phyloP scores from a whole-genome alignment of 2,113 vertebrate species.

The Pontoporia blainvillei region DNA sequence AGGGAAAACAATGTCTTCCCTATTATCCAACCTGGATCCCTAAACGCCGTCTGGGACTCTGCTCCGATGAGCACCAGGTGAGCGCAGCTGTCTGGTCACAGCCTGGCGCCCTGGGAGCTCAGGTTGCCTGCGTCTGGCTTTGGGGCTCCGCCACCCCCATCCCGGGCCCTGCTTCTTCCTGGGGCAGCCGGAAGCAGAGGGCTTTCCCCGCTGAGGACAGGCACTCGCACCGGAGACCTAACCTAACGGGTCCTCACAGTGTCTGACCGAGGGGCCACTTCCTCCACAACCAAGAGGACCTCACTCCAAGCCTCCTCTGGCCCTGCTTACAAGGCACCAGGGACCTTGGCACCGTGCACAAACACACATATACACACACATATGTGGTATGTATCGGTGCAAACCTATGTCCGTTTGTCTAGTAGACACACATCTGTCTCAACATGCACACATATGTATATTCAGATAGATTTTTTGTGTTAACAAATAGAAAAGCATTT shows the following conservation, averaged over 20 bases:
- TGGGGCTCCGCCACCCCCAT: background rate
- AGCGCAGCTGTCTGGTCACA: background rate
- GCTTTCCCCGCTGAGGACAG: background rate
- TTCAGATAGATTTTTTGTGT: background rate
- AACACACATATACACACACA: background rate
- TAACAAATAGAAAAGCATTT: background rate
- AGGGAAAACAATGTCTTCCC: constrained; percentile 36
- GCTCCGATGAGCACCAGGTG: background rate
- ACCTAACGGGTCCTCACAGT: background rate
- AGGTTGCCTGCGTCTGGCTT: background rate
- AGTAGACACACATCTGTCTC: background rate
- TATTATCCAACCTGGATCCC: background rate
- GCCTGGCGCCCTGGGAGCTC: background rate
- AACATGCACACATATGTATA: background rate
- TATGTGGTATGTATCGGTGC: too few species aligned
- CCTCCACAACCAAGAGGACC: background rate
- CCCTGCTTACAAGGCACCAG: background rate
- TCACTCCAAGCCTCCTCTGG: background rate
- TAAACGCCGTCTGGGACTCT: background rate
- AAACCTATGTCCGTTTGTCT: background rate
- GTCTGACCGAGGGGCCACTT: background rate
- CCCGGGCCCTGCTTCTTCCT: background rate
- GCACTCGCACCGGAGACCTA: background rate
- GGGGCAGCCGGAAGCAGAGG: background rate
- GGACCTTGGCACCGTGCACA: background rate